Evolutionary conservation across 1,140 invertebrate genomes (phyloP).

Genomic region (Thaumetopoea pityocampa): DNA sequence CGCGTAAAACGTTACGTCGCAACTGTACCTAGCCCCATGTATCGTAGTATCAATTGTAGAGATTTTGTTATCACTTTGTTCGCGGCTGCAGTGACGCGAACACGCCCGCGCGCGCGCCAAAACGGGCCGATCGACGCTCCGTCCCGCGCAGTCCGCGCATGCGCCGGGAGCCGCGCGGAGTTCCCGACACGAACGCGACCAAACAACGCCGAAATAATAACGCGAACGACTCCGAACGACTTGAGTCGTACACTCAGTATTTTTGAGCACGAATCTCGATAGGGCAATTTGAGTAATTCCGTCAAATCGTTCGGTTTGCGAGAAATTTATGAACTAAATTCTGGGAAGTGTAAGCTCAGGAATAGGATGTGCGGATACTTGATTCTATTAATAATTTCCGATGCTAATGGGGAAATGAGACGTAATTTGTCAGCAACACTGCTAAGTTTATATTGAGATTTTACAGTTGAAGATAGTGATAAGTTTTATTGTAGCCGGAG

Average conservation of each 20-base stretch:
- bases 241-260: slow-evolving; percentile 28
- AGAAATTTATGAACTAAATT: slow-evolving; percentile 13
- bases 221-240: slow-evolving; percentile 47
- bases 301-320: slow-evolving; percentile 6
- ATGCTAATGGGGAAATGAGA: slow-evolving; percentile 46
- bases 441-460: slow-evolving; percentile 60
- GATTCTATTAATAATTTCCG: slow-evolving; percentile 52
- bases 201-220: slow-evolving; percentile 26
- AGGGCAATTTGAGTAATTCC: slow-evolving; percentile 16
- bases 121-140: slow-evolving; percentile 30
- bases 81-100: slow-evolving; percentile 44
- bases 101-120: slow-evolving; percentile 45
- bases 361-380: slow-evolving; percentile 29
- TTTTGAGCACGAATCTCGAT: slow-evolving; percentile 22
- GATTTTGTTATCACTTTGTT: slow-evolving; percentile 65
- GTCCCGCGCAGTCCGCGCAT: slow-evolving; percentile 38
- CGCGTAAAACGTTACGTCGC: slow-evolving; percentile 29
- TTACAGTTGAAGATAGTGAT: slow-evolving; percentile 34
- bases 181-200: slow-evolving; percentile 28
- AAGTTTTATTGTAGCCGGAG: slow-evolving; percentile 35
- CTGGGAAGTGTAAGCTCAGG: slow-evolving; percentile 21
- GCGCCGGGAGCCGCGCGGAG: slow-evolving; percentile 40
- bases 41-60: slow-evolving; percentile 47
- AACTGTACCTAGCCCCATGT: slow-evolving; percentile 20
- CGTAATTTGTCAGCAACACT: slow-evolving; percentile 44